Base-by-base conservation (phyloP, 2,113 vertebrate genomes). In the Eurypyga helias region DNA sequence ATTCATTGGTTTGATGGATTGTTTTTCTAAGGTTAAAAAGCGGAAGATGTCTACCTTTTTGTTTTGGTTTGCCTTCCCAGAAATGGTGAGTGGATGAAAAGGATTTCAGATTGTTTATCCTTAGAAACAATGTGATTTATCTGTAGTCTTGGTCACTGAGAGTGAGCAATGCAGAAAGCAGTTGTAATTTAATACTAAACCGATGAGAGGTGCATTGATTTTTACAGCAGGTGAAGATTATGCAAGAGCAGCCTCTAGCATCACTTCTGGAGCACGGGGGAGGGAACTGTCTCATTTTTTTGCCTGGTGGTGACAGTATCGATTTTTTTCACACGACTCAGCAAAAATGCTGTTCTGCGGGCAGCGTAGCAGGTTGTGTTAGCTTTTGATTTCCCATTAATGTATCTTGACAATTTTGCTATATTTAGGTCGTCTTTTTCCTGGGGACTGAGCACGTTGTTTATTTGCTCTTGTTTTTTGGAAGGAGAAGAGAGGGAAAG, bases 141-240 rank as follows among this genome's bases (percentile, higher is more conserved):
- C 75, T 83, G 57, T 95, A 76, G 66, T n/a, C 87, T 87, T 89
- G 67, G 46, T 88, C 62, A 69, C 66, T 28, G 79, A 64, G 73
- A 96, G 60, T 60, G 58, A 96, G 93, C 89, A 73, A 51, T 89
- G 87, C 90, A 87, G 93, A 82, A 92, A 96, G 92, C 94, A 51
- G 62, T 86, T 93, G 31, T 97, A 97, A 96, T 96, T 97, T 97
- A 97, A 96, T 96, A 94, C 92, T 88, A 71, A 97, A 75, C 87
- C n/a, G 62, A 71, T 67, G 91, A 97, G 95, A 97, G 82, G 72
- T 96, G 78, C 81, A 97, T 97, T 95, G 96, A 95, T 97, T 98
- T 96, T 96, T 98, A 89, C 58, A 92, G 97, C 96, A 96, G 95
- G 96, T 98, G 86, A 97, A 96, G 97, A 95, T 95, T 96, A 93